Evolutionary conservation across 2,797 vertebrate genomes (phyloP).

Genomic region (Chloroceryle inda): DNA sequence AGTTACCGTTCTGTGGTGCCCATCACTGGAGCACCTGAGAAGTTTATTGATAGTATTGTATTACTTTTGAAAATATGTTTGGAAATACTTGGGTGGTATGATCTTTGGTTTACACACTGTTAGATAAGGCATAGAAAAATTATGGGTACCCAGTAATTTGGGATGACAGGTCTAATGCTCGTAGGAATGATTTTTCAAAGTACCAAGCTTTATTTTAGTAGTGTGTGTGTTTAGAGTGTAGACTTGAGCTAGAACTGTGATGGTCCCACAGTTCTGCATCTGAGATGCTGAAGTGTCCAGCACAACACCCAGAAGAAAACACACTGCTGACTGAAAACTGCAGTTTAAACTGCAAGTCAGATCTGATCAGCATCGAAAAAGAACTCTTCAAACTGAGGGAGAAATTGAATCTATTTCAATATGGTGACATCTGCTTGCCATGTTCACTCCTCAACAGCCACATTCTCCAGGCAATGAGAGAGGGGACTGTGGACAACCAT

Average conservation of each 20-base stretch:
- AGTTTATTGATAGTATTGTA: not conserved
- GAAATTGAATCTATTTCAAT: not conserved
- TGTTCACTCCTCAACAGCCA: not conserved
- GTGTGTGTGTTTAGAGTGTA: not conserved
- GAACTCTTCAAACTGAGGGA: not conserved
- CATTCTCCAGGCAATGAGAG: not conserved
- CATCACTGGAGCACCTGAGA: not conserved
- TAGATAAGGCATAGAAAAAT: not conserved
- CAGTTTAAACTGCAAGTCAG: not conserved
- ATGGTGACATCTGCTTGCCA: not conserved
- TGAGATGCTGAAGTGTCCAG: not conserved
- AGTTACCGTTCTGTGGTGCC: not conserved
- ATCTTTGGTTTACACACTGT: not conserved
- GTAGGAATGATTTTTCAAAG: not conserved
- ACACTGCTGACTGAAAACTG: not conserved
- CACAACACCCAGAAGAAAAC: not conserved
- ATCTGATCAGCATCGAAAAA: accelerated
- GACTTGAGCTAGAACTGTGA: not conserved
- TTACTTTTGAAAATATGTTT: not conserved
- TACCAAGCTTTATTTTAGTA: not conserved
- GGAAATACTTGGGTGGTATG: not conserved
- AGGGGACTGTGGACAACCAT: not conserved
- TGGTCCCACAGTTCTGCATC: not conserved
- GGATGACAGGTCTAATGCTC: not conserved
- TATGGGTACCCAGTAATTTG: not conserved